A percentile compares a stretch with the other conserved stretches of the same genome.
phyloP scores from a whole-genome alignment of 2,113 vertebrate species.

The Neolamprologus devosi region DNA sequence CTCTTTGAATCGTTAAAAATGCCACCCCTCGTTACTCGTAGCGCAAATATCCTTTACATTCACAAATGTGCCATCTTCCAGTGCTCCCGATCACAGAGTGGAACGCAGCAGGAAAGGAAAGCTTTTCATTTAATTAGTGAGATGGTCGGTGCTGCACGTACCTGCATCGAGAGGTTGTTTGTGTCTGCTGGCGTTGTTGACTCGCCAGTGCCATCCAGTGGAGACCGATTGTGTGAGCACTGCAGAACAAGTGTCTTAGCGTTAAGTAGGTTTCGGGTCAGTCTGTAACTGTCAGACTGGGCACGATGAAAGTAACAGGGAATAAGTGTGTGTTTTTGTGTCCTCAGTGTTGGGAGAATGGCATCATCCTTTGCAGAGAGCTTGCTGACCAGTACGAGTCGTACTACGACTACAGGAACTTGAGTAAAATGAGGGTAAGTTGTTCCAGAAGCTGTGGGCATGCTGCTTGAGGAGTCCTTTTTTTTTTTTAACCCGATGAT shows the following conservation, averaged over 20 bases:
- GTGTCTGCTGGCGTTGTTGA: background rate
- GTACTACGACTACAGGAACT: constrained; percentile 96
- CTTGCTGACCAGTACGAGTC: constrained; percentile 95
- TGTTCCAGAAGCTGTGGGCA: background rate
- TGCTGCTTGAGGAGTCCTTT: background rate
- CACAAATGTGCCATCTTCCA: constrained; percentile 44
- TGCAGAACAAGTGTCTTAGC: background rate
- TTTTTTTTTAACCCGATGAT: background rate
- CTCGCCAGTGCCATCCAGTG: constrained; percentile 59
- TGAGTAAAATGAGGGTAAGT: constrained; percentile 98
- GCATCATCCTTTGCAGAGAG: constrained; percentile 94
- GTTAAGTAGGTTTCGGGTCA: background rate
- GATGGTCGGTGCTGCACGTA: constrained; percentile 11
- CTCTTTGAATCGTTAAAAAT: constrained; percentile 25
- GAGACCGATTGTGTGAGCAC: background rate
- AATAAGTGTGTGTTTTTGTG: background rate
- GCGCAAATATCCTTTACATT: constrained; percentile 47
- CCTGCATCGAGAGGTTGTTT: background rate
- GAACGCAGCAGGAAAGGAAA: constrained; percentile 37
- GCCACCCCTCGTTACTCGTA: constrained; percentile 17
- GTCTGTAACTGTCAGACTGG: background rate
- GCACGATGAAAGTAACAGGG: background rate
- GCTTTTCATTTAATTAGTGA: constrained; percentile 61
- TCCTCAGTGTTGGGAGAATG: constrained; percentile 95
- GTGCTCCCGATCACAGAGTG: constrained; percentile 8